These are phyloP conservation scores for Scolopax rusticola DNA, from an alignment of 2,797 vertebrate species.

Conservation along the genomic window DNA sequence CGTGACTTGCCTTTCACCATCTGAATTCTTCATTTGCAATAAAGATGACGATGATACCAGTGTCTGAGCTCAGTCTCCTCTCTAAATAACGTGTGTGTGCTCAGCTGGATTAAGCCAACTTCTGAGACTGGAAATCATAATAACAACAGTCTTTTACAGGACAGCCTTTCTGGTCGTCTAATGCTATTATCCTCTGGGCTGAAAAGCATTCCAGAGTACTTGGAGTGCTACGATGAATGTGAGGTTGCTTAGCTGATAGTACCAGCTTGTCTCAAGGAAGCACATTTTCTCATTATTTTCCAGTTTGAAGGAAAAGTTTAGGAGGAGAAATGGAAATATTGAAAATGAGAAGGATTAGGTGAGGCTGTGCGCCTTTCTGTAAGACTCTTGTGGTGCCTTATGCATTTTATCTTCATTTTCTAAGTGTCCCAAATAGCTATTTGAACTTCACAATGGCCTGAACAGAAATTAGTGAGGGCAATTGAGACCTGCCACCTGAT, in stretches of 20 bases:
- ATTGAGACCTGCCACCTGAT: not conserved
- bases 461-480: not conserved
- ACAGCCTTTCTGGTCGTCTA: constrained; percentile 55
- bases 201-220: constrained; percentile 65
- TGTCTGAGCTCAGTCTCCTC: constrained; percentile 57
- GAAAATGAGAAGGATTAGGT: constrained; percentile 44
- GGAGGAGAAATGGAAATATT: constrained; percentile 31
- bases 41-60: constrained; percentile 37
- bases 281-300: constrained; percentile 43
- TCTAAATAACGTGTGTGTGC: constrained; percentile 70
- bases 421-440: not conserved
- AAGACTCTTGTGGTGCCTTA: not conserved
- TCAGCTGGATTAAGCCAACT: constrained; percentile 73
- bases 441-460: not conserved
- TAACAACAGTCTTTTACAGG: constrained; percentile 62
- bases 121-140: constrained; percentile 65
- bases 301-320: constrained; percentile 37
- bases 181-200: constrained; percentile 61
- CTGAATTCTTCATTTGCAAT: constrained; percentile 57
- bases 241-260: constrained; percentile 58
- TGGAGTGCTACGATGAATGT: constrained; percentile 36
- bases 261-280: constrained; percentile 47
- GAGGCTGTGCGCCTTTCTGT: not conserved
- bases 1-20: constrained; percentile 32
- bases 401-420: constrained; percentile 17